Evolutionary conservation across 2,888 invertebrate species (phyloP).

Genomic region (Junonia oenone): DNA sequence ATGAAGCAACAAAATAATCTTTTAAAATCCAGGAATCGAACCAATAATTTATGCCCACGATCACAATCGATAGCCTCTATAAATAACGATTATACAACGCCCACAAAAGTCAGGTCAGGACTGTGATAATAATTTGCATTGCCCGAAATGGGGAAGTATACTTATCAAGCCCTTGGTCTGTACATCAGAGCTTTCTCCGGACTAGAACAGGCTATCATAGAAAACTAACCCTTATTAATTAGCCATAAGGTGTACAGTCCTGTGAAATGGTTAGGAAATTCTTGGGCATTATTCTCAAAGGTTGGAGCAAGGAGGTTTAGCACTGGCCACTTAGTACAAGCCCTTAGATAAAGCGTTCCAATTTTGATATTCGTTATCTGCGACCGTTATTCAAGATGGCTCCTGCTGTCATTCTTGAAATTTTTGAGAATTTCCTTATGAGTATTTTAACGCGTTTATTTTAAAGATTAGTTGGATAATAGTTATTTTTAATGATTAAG

Average conservation of each 20-base stretch:
- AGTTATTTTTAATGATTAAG: no score
- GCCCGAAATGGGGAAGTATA: slow-evolving; percentile 58
- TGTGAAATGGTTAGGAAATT: slow-evolving; percentile 10
- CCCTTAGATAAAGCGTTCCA: slow-evolving; percentile 39
- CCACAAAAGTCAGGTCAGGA: slow-evolving; percentile 52
- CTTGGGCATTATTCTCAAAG: slow-evolving; percentile 26
- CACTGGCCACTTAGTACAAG: slow-evolving; percentile 35
- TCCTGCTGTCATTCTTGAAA: no score
- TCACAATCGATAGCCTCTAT: slow-evolving; percentile 36
- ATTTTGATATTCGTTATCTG: slow-evolving; percentile 36
- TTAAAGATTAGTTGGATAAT: no score
- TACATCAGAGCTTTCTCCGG: slow-evolving; percentile 65
- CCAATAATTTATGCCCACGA: slow-evolving; percentile 29
- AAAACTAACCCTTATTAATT: slow-evolving; percentile 21
- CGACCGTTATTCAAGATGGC: slow-evolving; percentile 37
- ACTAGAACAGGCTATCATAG: slow-evolving; percentile 14
- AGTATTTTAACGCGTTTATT: no score
- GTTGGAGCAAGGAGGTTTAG: slow-evolving; percentile 30
- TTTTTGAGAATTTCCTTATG: no score
- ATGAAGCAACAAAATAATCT: slow-evolving; percentile 22
- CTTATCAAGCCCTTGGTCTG: slow-evolving; percentile 55
- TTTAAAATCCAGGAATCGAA: slow-evolving; percentile 29
- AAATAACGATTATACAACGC: slow-evolving; percentile 58
- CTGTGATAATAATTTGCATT: slow-evolving; percentile 69
- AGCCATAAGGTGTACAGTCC: slow-evolving; percentile 15